Base-by-base conservation (phyloP, 2,113 vertebrate genomes). In the Thamnaconus septentrionalis region DNA sequence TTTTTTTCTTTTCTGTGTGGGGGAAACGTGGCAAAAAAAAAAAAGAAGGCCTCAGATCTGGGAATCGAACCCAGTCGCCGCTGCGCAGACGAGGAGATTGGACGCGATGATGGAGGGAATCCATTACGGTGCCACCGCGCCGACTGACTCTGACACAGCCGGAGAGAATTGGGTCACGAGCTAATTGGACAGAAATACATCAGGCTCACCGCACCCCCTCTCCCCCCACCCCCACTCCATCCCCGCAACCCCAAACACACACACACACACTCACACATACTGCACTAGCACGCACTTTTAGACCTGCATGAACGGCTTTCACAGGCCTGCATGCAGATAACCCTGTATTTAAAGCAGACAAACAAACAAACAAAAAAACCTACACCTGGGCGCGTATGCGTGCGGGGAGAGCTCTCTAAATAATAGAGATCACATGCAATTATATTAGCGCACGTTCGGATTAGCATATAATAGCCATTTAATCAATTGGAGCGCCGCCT, bases 151-250 rank as follows among this genome's bases (percentile, higher is more conserved):
- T 7, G 48, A 77, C 76, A 88, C 65, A 63, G 64, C 68, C 70
- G 58, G 62, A 75, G 70, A 79, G 78, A 88, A 87, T 49, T 88
- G 79, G 91, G 87, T 89, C 87, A 85, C 10, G n/a, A 67, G 79
- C 75, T 88, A 88, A 89, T 90, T 82, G 85, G 81, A 74, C 73
- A 81, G 79, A 81, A 86, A 79, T 73, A 75, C 75, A 85, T 82
- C 76, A 69, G 68, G 56, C 56, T n/a, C 66, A 47, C 47, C 18
- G 8, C 52, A 59, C 50, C 18, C 18, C 18, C 18, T 31, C 2
- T 2, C 1, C 18, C 59, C 56, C 12, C 66, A 47, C 47, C 18
- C 11, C 52, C 61, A 53, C n/a, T n/a, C n/a, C n/a, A n/a, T n/a
- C n/a, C n/a, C n/a, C n/a, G n/a, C n/a, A 39, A 66, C 52, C 50